Evolutionary conservation across 2,888 invertebrate species (phyloP).

Genomic region (Sphaeridia pumilis): DNA sequence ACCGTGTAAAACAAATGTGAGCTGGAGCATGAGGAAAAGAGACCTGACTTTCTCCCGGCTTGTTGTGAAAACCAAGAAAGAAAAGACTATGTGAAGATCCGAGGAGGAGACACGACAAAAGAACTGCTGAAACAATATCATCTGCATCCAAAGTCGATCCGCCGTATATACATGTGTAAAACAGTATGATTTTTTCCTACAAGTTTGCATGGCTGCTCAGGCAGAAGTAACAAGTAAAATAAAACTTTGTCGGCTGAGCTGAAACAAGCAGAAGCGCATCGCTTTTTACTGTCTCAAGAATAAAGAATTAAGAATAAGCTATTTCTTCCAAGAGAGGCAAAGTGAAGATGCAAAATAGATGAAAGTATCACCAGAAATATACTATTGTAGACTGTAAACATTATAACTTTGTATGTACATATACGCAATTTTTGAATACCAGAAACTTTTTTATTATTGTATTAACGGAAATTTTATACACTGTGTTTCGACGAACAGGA

Average conservation of each 20-base stretch:
- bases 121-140: background rate
- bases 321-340: slow-evolving; percentile 34
- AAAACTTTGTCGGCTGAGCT: background rate
- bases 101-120: background rate
- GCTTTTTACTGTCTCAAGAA: slow-evolving; percentile 34
- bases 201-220: slow-evolving; percentile 36
- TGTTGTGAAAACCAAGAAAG: background rate
- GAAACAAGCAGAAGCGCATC: slow-evolving; percentile 14
- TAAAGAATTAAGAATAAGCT: slow-evolving; percentile 37
- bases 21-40: background rate
- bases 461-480: no score
- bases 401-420: no score
- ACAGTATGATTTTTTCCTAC: background rate
- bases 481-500: no score
- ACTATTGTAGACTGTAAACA: no score
- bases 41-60: background rate
- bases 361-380: no score
- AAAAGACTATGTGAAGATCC: background rate
- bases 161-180: background rate
- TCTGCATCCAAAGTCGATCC: background rate
- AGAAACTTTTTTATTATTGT: no score
- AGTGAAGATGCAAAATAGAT: slow-evolving; percentile 2
- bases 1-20: background rate
- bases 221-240: slow-evolving; percentile 30
- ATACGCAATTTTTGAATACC: no score